Evolutionary conservation across 2,113 vertebrate genomes (phyloP).

Genomic region (Dicentrarchus labrax): DNA sequence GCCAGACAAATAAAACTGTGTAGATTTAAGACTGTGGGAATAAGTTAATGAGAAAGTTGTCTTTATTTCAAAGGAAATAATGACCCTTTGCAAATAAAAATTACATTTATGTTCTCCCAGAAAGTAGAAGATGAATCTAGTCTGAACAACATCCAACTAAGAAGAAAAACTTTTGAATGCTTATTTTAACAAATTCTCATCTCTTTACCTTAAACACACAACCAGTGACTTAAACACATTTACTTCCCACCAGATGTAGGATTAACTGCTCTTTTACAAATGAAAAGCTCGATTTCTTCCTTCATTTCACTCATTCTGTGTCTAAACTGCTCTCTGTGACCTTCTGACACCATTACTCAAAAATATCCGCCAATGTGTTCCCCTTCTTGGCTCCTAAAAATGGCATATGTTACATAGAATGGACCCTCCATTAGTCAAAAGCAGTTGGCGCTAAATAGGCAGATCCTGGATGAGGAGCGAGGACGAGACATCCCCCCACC

Average conservation of each 20-base stretch:
- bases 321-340: conserved; percentile 81
- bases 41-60: not conserved
- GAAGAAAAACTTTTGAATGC: not conserved
- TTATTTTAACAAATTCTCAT: not conserved
- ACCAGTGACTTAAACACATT: conserved; percentile 57
- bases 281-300: conserved; percentile 55
- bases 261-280: conserved; percentile 36
- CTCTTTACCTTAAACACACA: conserved; percentile 34
- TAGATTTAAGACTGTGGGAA: not conserved
- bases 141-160: not conserved
- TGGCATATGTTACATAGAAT: conserved; percentile 86
- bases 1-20: conserved; percentile 9
- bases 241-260: conserved; percentile 51
- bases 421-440: conserved; percentile 89
- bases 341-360: conserved; percentile 84
- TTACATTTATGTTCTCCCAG: not conserved
- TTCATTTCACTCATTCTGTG: conserved; percentile 70
- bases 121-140: not conserved
- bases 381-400: conserved; percentile 75
- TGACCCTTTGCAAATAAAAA: not conserved
- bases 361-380: conserved; percentile 78
- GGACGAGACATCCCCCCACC: conserved; percentile 44
- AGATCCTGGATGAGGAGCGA: conserved; percentile 81
- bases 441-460: conserved; percentile 87
- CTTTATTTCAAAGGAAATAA: not conserved